Base-by-base conservation (phyloP, 2,113 vertebrate species). In the Anarhynchus alexandrinus region DNA sequence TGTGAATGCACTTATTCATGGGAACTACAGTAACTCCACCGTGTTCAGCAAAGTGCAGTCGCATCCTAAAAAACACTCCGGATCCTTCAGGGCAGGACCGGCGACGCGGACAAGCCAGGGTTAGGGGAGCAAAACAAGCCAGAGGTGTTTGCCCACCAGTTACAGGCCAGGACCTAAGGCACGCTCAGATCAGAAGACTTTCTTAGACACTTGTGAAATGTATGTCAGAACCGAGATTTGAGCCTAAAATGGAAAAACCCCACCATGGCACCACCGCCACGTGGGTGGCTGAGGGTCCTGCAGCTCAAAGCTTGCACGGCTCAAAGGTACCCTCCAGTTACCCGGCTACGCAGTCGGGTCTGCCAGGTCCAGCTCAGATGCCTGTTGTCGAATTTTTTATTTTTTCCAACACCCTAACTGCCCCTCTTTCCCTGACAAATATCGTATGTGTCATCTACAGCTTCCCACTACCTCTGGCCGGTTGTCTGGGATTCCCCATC, bases 91-190 rank as follows among this genome's bases (percentile, higher is more conserved):
- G 73, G 58, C 7, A 49, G 64, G 34, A 9, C 66, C 32, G 43
- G 17, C 64, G 13, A 6, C 12, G 26, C 70, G 30, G 51, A 59
- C 52, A 14, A 57, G 38, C 36, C 73, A 47, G 67, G 67, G 38
- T 29, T 7, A 21, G 3, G 72, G 90, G 54, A 74, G n/a, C 40
- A 58, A 20, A 43, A 64, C 34, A 49, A 76, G 78, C n/a, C 82
- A 49, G 94, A 65, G 69, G 66, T 52, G 22, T 86, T 80, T 93
- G 65, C 90, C 85, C 64, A 22, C 54, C 62, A 29, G 19, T 77
- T 38, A 12, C 62, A 52, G 57, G 58, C 72, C 82, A 88, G 67
- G 77, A 76, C 40, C 52, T 67, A 8, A 32, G 36, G 51, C 62
- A 67, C 52, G 3, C 19, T 47, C 4, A 0, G 59, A 36, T 51